Evolutionary conservation across 2,888 invertebrate species (phyloP), one percentile per base, ranked within the genome.

Genomic region (Mylabris sibirica): DNA sequence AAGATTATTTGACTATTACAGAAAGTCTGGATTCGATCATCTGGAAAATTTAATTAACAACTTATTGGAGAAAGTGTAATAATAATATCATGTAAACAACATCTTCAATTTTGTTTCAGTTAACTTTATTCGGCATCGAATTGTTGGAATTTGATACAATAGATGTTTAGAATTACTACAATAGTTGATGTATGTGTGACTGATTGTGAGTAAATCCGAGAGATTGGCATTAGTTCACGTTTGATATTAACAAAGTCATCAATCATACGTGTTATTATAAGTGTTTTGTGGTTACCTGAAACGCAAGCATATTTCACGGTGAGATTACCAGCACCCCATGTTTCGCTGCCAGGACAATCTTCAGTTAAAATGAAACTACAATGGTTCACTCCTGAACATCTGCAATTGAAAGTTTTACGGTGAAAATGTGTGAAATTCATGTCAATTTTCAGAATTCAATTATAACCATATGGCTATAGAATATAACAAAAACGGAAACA

Each of bases 301-400:
- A 92, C 90, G 79, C 93, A 93, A 68, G 91, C 91, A 80, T 92
- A 93, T 83, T 91, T 91, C 34, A 93, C 86, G 72, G 87, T 88
- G 57, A 93, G 87, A 64, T 88, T 88, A 67, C 92, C 92, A n/a
- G 89, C 86, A 38, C 88, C 87, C 91, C 91, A 92, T 66, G 86
- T 84, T 68, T 84, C 85, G 1, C 90, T 87, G 20, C 89, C 89
- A 0, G 90, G 90, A 81, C 89, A 90, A 84, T 93, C 92, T 75
- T 89, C 87, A 0, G 85, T 83, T 70, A 92, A 84, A 69, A 90
- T 87, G 80, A 92, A 92, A 77, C 91, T 92, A 84, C 93, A 93
- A 80, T 92, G 91, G 78, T 92, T 92, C 69, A 90, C 89, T 0
- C 93, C 93, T 6, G 92, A 91, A 84, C 93, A 93, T 82, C 93